A percentile compares a stretch with the other conserved stretches of the same genome.
phyloP scores from a whole-genome alignment of 1,140 invertebrate genomes.

The Rhizoglyphus robini region DNA sequence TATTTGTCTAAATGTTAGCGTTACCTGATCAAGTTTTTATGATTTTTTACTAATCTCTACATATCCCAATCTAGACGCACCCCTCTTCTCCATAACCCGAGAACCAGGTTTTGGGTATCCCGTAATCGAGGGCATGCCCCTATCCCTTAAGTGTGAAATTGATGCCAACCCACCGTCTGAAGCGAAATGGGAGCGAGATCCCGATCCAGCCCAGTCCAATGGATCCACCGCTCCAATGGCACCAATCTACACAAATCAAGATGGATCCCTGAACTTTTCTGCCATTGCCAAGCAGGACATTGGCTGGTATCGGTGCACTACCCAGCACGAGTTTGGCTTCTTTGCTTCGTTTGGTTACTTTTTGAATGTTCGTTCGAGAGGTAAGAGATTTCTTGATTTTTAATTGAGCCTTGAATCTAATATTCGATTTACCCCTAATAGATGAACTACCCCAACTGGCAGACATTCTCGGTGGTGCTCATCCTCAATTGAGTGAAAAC shows the following conservation, averaged over 20 bases:
- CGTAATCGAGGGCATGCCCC: slow-evolving; percentile 62
- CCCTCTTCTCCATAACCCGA: slow-evolving; percentile 73
- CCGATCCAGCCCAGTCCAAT: slow-evolving; percentile 23
- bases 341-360: slow-evolving; percentile 78
- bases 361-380: slow-evolving; percentile 51
- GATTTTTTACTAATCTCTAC: slow-evolving; percentile 16
- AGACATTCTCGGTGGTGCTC: slow-evolving; percentile 9
- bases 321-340: slow-evolving; percentile 58
- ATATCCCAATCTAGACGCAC: slow-evolving; percentile 50
- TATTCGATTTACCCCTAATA: no score
- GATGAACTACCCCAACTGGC: slow-evolving; percentile 1
- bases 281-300: slow-evolving; percentile 56
- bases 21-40: neutral
- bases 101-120: slow-evolving; percentile 75
- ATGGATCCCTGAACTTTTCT: slow-evolving; percentile 66
- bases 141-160: slow-evolving; percentile 72
- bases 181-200: slow-evolving; percentile 60
- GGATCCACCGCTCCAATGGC: neutral
- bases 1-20: slow-evolving; percentile 12
- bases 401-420: no score
- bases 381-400: neutral
- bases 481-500: neutral
- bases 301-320: slow-evolving; percentile 78
- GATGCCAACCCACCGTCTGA: slow-evolving; percentile 73
- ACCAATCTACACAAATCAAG: slow-evolving; percentile 31